Evolutionary conservation across 2,888 invertebrate genomes (phyloP).

Genomic region (Dicycla oo): DNA sequence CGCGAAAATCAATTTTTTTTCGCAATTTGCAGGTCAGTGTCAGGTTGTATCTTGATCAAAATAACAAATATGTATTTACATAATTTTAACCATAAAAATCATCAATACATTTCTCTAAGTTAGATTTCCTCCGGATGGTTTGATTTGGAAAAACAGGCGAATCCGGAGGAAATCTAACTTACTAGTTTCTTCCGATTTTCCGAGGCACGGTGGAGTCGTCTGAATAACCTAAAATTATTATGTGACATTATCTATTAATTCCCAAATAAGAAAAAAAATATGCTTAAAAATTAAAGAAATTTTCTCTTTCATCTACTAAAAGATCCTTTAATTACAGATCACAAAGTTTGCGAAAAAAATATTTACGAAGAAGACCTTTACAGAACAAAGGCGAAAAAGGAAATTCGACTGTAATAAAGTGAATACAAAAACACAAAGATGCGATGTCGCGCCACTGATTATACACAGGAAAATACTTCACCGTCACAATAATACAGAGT

Average conservation of each 20-base stretch:
- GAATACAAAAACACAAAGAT: slow-evolving; percentile 47
- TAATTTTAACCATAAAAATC: too few relatives aligned
- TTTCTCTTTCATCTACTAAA: slow-evolving; percentile 4
- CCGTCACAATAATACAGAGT: slow-evolving; percentile 29
- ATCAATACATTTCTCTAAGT: too few relatives aligned
- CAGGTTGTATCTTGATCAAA: too few relatives aligned
- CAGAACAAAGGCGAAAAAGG: slow-evolving; percentile 28
- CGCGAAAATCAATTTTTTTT: too few relatives aligned
- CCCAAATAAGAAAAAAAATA: neutral
- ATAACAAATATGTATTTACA: too few relatives aligned
- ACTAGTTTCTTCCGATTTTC: too few relatives aligned
- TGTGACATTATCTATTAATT: neutral
- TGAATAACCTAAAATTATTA: too few relatives aligned
- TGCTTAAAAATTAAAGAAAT: slow-evolving; percentile 8
- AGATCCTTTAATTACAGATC: slow-evolving; percentile 45
- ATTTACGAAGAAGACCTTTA: slow-evolving; percentile 29
- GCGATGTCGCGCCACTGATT: slow-evolving; percentile 49
- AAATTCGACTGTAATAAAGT: slow-evolving; percentile 48
- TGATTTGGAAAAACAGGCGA: too few relatives aligned
- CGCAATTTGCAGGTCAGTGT: too few relatives aligned
- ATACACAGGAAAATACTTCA: slow-evolving; percentile 49
- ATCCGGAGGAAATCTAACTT: too few relatives aligned
- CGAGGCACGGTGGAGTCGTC: too few relatives aligned
- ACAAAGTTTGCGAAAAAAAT: slow-evolving; percentile 35
- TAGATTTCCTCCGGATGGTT: too few relatives aligned